Evolutionary conservation across 2,888 invertebrate genomes (phyloP).

Genomic region (Drosophila multiciliata): DNA sequence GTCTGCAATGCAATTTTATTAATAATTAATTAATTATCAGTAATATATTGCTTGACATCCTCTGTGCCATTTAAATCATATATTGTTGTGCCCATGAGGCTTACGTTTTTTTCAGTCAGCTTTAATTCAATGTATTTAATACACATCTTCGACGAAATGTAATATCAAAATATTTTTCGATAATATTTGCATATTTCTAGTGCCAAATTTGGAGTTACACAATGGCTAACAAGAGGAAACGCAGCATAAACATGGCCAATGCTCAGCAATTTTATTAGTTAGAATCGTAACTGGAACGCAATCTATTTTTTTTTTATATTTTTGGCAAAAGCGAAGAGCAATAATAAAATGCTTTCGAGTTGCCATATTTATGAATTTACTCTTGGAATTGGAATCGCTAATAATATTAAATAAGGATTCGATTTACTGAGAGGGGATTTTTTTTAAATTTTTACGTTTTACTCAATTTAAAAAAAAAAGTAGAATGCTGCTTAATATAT

Average conservation of each 20-base stretch:
- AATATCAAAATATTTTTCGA: background rate
- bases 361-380: too few relatives aligned
- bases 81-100: background rate
- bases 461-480: too few relatives aligned
- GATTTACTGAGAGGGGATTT: too few relatives aligned
- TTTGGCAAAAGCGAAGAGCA: too few relatives aligned
- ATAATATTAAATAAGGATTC: too few relatives aligned
- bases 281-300: too few relatives aligned
- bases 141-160: background rate
- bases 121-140: background rate
- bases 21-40: background rate
- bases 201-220: background rate
- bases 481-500: background rate
- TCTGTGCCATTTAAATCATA: background rate
- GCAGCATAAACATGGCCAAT: background rate
- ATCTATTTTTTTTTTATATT: too few relatives aligned
- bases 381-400: too few relatives aligned
- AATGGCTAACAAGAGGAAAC: background rate
- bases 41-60: background rate
- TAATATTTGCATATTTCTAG: background rate
- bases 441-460: too few relatives aligned
- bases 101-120: background rate
- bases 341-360: too few relatives aligned
- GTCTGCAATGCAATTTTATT: too few relatives aligned
- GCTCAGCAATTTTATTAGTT: too few relatives aligned